Evolutionary conservation across 2,797 vertebrate genomes (phyloP), one percentile per base, ranked within the genome.

Genomic region (Dallia pectoralis): DNA sequence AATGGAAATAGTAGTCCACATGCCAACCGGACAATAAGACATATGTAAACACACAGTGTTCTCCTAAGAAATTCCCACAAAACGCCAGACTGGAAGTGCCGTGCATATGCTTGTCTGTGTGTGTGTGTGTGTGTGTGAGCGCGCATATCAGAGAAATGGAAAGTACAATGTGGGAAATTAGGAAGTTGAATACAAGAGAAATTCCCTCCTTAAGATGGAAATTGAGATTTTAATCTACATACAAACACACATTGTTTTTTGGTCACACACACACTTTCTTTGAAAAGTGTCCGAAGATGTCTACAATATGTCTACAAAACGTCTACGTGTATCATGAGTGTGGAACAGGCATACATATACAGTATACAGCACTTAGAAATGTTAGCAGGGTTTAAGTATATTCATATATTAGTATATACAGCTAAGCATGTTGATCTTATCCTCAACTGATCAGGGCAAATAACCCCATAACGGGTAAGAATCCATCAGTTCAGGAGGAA

Each of bases 381-480:
- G 44, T 63, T 75, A 47, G 53, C 22, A 70, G 49, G 0, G 4
- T 7, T 49, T 56, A 44, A 44, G 7, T 44, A 44, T 44, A 44
- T 44, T 44, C 40, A 44, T 14, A 12, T 56, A 40, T 49, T 47
- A 67, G 29, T 36, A 67, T 12, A 44, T 6, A 11, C 29, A 67
- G 67, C 71, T 73, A 75, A 47, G 68, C 67, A 70, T 76, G 74
- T 79, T 68, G 40, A 75, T 69, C 71, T 79, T 65, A 72, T 61
- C 73, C 69, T 53, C 75, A 30, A 30, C 64, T 33, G 30, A 33
- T n/a, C n/a, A 44, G 61, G 73, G 67, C 74, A 77, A 78, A 82
- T 83, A 81, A 81, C 63, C 79, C 64, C 78, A 83, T 80, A 83
- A 77, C 77, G 69, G 75, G 74, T 67, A 71, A 47, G 67, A 61